Evolutionary conservation across 2,888 invertebrate genomes (phyloP), one percentile per base, ranked within the genome.

Genomic region (Lapara coniferarum): DNA sequence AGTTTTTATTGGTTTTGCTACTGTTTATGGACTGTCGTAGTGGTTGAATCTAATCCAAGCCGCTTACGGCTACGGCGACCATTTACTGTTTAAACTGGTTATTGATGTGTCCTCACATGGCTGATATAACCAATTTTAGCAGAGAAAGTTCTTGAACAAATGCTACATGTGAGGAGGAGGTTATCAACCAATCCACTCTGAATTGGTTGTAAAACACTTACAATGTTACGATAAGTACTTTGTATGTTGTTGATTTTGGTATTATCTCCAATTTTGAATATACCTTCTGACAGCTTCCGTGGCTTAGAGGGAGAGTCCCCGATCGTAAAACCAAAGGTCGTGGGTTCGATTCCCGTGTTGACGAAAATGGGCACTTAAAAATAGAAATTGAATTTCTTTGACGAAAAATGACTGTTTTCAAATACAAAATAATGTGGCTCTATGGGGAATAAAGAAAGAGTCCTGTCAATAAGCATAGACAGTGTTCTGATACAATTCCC

Each of bases 401-500:
- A 8, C 37, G 37, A 55, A 55, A 19, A 25, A 25, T 25, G 25
- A 2, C 10, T 55, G 19, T 19, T 10, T 19, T 19, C 3, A 8
- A 55, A 16, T 19, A 19, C 37, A 37, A 37, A 37, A 37, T 37
- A 37, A 37, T 37, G 55, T 19, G 10, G 2, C 5, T 30, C 10
- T 53, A 44, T 30, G 89, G 88, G 87, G 70, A 72, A 70, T 66
- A 71, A 72, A 74, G 74, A 74, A 73, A 74, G 73, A 86, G 75
- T 77, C 70, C 74, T 82, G 80, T 72, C 69, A 70, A 58, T 71
- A 80, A 89, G 84, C 69, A 71, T 83, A 72, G 81, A 59, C 79
- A 81, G 79, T 74, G 72, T 79, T 89, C 84, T 89, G 89, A 89
- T 89, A 89, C 89, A 77, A 56, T 85, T 88, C 84, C 85, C 90